Percentiles rank a stretch among this genome's conserved stretches.
phyloP scores from a whole-genome alignment of 1,140 invertebrate genomes.

The Monomorium pharaonis region DNA sequence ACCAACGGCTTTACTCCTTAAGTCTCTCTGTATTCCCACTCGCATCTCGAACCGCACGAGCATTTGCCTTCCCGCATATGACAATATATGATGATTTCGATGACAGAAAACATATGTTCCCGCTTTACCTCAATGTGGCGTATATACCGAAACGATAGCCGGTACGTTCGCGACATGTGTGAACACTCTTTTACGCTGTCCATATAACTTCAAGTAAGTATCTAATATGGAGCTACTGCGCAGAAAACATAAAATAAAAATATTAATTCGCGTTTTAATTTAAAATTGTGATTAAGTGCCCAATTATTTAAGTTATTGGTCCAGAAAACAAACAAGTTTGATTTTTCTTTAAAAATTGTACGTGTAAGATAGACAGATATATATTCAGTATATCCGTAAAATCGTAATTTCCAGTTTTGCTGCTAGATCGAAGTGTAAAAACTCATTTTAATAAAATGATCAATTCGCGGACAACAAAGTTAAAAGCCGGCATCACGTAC shows the following conservation, averaged over 20 bases:
- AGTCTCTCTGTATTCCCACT: background rate
- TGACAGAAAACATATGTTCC: background rate
- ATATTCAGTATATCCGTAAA: background rate
- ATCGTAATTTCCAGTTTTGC: slow-evolving; percentile 4
- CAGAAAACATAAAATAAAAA: slow-evolving; percentile 1
- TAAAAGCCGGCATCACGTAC: background rate
- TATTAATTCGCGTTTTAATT: background rate
- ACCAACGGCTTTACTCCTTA: background rate
- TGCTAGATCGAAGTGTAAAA: background rate
- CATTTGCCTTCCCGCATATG: background rate
- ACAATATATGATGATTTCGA: background rate
- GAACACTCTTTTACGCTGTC: background rate
- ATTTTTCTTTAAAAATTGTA: background rate
- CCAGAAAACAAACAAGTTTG: background rate
- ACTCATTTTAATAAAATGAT: background rate
- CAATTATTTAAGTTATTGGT: background rate
- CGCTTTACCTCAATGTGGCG: background rate
- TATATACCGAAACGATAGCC: background rate
- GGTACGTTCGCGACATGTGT: background rate
- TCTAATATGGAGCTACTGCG: background rate
- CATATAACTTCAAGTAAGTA: slow-evolving; percentile 16
- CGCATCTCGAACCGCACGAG: background rate
- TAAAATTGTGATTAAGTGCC: background rate
- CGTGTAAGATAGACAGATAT: background rate
- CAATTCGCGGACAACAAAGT: background rate